Percentiles rank a stretch among this genome's conserved stretches.
These are phyloP conservation scores for Heliocidaris erythrogramma DNA, from an alignment of 35 echinoderm and acorn worm genomes.

Conservation along the genomic window DNA sequence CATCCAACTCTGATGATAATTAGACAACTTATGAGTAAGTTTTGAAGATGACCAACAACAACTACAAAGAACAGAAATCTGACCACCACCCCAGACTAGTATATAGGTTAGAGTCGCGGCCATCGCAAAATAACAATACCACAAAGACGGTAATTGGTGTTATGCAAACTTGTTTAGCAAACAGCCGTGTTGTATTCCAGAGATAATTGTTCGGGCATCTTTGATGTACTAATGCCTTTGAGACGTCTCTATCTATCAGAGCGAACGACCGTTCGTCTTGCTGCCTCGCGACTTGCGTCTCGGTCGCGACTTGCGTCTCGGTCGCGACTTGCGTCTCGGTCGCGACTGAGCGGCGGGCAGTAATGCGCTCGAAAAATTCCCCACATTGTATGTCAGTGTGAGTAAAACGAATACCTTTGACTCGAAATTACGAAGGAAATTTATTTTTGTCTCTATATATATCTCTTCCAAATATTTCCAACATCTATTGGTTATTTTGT, in stretches of 20 bases:
- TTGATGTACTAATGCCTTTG: background rate
- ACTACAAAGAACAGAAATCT: background rate
- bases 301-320: background rate
- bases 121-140: slow-evolving; percentile 11
- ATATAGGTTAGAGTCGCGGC: background rate
- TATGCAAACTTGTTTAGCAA: slow-evolving; percentile 41
- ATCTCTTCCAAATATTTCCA: no score
- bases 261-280: background rate
- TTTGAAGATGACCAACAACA: background rate
- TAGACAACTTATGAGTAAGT: background rate
- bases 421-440: background rate
- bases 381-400: background rate
- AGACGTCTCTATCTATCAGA: background rate
- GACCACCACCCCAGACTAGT: background rate
- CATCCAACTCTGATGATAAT: background rate
- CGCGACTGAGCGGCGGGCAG: background rate
- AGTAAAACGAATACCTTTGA: background rate
- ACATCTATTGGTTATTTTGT: no score
- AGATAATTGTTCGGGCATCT: slow-evolving; percentile 17
- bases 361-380: background rate
- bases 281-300: background rate
- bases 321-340: background rate
- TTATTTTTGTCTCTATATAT: no score
- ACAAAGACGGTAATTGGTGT: slow-evolving; percentile 21
- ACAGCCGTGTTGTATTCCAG: slow-evolving; percentile 20